Evolutionary conservation across 2,113 vertebrate genomes (phyloP), one percentile per base, ranked within the genome.

Genomic region (Spea multiplicata): DNA sequence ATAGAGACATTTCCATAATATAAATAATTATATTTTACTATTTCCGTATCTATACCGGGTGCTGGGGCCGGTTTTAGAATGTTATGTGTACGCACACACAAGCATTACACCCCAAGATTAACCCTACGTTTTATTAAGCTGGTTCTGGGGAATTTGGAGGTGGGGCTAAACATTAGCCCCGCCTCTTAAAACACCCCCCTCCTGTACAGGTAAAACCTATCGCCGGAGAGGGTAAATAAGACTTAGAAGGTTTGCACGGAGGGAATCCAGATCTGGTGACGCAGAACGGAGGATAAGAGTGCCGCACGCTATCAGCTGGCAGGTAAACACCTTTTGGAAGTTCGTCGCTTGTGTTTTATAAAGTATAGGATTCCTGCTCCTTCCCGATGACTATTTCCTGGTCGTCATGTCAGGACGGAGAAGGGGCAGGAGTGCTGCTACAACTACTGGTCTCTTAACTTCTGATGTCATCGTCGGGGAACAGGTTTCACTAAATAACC

Each of bases 151-250:
- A 30, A 30, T 30, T 30, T 30, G 50, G 50, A 52, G 50, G 50
- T 1, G 50, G 50, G 9, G 50, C n/a, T n/a, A 17, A 3, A 8
- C 3, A 8, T 6, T 8, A 9, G 14, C 44, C 65, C 50, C n/a
- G 16, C 30, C 30, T 30, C 30, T 30, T 30, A 30, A 30, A 30
- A 30, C 30, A 30, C 30, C 30, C 30, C 69, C 49, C 61, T 49
- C 48, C 14, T 8, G 5, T 55, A 45, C 76, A 71, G 73, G 73
- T 75, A 52, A 5, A n/a, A 78, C 76, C 48, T 50, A 47, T 46
- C 9, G 65, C 68, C 69, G 45, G 59, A 16, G 48, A 68, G 72
- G 76, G 76, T 78, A 62, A 65, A 65, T 72, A 78, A 16, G 8
- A 6, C 14, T 45, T 13, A 53, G 44, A 30, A 30, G 30, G 30